These are phyloP conservation scores for Grantiella picta DNA, from an alignment of 2,113 vertebrate species.

Conservation along the genomic window DNA sequence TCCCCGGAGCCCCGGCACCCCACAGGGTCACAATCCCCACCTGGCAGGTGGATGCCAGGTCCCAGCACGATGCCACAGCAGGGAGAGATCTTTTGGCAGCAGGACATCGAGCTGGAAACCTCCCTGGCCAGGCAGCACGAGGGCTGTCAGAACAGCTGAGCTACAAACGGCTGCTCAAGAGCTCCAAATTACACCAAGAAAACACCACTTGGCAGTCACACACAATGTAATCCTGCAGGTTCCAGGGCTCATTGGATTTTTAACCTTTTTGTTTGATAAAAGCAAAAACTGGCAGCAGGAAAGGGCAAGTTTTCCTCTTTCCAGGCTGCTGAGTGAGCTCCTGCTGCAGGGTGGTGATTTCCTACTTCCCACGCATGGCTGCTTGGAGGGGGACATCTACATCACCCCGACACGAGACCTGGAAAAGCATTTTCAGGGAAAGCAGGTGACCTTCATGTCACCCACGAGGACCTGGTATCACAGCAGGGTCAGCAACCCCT, in stretches of 20 bases:
- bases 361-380: rapidly evolving
- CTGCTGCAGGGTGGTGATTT: background rate
- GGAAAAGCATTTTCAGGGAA: background rate
- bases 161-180: background rate
- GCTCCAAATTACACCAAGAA: background rate
- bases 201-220: background rate
- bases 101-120: background rate
- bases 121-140: rapidly evolving
- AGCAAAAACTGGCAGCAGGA: background rate
- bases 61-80: rapidly evolving
- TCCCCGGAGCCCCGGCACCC: background rate
- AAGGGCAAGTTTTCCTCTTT: background rate
- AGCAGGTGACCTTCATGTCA: background rate
- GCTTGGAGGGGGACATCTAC: rapidly evolving
- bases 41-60: background rate
- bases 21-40: background rate
- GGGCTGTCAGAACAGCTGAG: background rate
- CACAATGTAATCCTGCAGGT: background rate
- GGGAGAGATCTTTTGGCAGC: background rate
- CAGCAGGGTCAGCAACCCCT: background rate
- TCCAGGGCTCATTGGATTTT: background rate
- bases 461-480: rapidly evolving
- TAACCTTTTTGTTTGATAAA: background rate
- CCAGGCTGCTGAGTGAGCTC: rapidly evolving
- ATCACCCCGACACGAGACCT: background rate